These are phyloP conservation scores for Bucorvus abyssinicus DNA, from an alignment of 2,797 vertebrate species.

Conservation along the genomic window DNA sequence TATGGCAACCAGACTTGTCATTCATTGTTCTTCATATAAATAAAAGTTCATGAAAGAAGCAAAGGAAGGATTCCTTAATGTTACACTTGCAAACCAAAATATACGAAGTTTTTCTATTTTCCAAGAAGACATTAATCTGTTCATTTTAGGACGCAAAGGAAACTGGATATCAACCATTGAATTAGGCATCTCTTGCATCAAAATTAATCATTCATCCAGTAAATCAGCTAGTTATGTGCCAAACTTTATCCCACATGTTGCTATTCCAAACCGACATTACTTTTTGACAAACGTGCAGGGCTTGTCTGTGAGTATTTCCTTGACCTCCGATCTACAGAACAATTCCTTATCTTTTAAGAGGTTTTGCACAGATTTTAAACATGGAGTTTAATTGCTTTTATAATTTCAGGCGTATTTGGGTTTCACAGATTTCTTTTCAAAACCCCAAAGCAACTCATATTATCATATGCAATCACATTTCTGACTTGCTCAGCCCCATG, in stretches of 20 bases:
- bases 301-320: background rate
- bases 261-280: background rate
- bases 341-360: background rate
- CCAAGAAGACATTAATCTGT: background rate
- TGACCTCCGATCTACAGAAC: background rate
- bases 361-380: background rate
- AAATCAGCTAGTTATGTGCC: constrained; percentile 22
- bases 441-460: background rate
- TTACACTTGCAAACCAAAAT: background rate
- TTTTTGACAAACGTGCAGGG: background rate
- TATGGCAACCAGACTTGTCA: background rate
- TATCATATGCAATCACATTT: background rate
- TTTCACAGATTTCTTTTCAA: background rate
- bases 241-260: background rate
- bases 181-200: constrained; percentile 21
- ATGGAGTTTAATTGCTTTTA: background rate
- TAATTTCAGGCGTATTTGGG: fast-evolving
- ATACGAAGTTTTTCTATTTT: background rate
- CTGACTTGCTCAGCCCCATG: background rate
- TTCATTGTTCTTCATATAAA: background rate
- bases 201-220: constrained; percentile 16
- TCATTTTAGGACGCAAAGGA: background rate
- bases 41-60: background rate
- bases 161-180: background rate
- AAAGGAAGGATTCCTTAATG: background rate